Conservation (phyloP, 2,797 vertebrate species). For the Cossypha niveicapilla region DNA sequence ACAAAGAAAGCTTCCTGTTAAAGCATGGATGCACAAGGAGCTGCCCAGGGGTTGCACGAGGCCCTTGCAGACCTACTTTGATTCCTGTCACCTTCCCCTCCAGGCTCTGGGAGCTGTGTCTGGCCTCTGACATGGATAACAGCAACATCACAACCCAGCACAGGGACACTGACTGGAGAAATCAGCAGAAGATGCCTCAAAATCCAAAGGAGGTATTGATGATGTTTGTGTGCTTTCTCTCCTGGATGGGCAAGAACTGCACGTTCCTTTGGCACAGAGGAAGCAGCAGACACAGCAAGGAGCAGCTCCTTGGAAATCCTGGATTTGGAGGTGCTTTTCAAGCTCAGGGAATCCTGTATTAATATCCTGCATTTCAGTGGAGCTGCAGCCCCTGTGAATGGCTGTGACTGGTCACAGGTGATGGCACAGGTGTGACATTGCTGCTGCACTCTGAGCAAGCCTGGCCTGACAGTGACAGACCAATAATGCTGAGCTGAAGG, state of each 20-base stretch:
- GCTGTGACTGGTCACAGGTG: background rate
- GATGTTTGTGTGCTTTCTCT: background rate
- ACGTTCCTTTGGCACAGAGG: background rate
- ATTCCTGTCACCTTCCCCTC: background rate
- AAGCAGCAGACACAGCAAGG: fast-evolving
- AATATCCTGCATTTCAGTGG: background rate
- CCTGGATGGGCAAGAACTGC: background rate
- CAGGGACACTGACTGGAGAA: background rate
- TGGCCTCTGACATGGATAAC: background rate
- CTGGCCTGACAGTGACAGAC: background rate
- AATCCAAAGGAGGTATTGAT: background rate
- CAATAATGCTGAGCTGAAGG: background rate
- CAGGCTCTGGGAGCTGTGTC: background rate
- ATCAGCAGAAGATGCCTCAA: background rate
- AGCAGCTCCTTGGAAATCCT: background rate
- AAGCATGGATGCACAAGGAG: slow-evolving; percentile 19
- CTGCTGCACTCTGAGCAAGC: background rate
- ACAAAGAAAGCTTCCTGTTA: slow-evolving; percentile 28
- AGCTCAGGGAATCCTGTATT: background rate
- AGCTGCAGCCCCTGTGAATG: background rate
- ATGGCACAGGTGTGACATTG: background rate
- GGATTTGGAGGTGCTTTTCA: background rate
- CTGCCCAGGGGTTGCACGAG: slow-evolving; percentile 30
- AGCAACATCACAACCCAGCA: background rate
- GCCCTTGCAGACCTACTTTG: slow-evolving; percentile 1